These are phyloP conservation scores for Miltochrista miniata DNA, from an alignment of 2,888 invertebrate species.

Conservation along the genomic window DNA sequence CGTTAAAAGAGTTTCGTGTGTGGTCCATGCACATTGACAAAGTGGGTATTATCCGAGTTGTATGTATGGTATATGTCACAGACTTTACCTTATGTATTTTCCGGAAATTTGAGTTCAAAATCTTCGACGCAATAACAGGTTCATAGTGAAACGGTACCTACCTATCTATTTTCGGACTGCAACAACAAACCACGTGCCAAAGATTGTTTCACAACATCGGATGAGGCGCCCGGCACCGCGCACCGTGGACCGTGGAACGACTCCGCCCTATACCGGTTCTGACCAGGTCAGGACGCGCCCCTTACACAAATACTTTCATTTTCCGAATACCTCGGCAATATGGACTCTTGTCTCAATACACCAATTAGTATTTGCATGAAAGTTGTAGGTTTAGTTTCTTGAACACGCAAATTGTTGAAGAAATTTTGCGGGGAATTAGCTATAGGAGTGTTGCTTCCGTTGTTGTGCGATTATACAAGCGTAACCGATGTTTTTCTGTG, in stretches of 20 bases:
- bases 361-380: constrained; percentile 7
- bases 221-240: not conserved
- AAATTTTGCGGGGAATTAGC: not conserved
- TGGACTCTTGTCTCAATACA: constrained; percentile 1
- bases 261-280: constrained; percentile 2
- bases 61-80: no score
- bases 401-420: not conserved
- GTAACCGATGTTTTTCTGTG: not conserved
- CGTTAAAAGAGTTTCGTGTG: no score
- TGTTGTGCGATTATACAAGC: not conserved
- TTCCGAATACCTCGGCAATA: constrained; percentile 1
- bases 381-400: constrained; percentile 2
- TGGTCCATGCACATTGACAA: no score
- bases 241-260: no score
- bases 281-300: constrained; percentile 4
- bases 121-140: no score
- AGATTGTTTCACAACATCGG: no score
- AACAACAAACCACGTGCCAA: not conserved
- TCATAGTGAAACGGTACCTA: not conserved
- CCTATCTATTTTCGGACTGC: not conserved
- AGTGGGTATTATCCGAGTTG: no score
- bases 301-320: constrained; percentile 9
- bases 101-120: no score
- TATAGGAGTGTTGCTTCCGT: not conserved
- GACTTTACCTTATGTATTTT: no score